Conservation (phyloP, 2,797 vertebrate genomes). For the Helicolenus hilgendorfi region DNA sequence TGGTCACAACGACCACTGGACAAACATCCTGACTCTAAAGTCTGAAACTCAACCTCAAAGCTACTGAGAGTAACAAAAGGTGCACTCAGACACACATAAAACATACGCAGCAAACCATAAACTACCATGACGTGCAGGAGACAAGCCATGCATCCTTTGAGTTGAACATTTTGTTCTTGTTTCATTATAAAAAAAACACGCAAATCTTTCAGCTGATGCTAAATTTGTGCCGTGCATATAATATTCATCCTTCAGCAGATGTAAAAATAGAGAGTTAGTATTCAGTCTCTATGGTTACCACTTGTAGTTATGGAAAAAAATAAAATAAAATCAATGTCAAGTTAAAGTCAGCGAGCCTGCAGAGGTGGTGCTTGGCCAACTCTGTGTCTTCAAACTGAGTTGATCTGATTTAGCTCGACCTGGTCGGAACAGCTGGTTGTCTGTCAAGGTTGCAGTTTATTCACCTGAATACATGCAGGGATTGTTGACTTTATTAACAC, state of each 20-base stretch:
- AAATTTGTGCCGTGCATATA: conserved; percentile 26
- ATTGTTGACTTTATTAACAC: neutral
- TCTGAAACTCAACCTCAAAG: neutral
- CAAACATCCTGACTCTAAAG: neutral
- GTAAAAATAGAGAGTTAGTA: conserved; percentile 59
- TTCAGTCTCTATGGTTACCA: conserved; percentile 80
- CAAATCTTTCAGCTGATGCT: neutral
- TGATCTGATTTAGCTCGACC: conserved; percentile 40
- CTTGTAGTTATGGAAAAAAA: conserved; percentile 46
- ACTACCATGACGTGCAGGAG: neutral
- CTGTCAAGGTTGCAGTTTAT: conserved; percentile 1
- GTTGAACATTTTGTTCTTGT: neutral
- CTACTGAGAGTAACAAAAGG: neutral
- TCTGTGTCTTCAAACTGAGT: conserved; percentile 43
- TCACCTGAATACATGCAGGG: neutral
- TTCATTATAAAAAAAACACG: neutral
- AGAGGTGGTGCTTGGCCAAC: conserved; percentile 52
- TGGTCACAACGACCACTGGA: neutral
- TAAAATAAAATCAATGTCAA: conserved; percentile 63
- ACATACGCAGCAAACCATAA: neutral
- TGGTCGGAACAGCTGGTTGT: conserved; percentile 15
- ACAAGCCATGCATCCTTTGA: neutral
- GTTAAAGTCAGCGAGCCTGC: conserved; percentile 71
- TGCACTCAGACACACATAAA: neutral
- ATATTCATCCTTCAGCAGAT: conserved; percentile 52